phyloP scores from a whole-genome alignment of 1,140 invertebrate species.

The Stegodyphus dumicola region DNA sequence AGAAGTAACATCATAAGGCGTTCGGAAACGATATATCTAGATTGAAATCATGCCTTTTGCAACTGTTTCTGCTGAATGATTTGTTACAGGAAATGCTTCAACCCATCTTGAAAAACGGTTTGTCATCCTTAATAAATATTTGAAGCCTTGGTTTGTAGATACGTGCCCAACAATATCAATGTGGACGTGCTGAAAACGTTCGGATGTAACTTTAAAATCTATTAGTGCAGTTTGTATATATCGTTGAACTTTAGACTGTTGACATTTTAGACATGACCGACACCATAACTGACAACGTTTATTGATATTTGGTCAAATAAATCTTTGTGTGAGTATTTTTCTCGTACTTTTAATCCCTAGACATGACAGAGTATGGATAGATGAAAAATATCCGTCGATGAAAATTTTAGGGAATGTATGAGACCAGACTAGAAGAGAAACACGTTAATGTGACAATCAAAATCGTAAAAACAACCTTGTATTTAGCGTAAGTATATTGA shows the following conservation, averaged over 20 bases:
- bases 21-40: slow-evolving; percentile 66
- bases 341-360: neutral
- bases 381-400: neutral
- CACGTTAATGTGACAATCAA: too few species aligned
- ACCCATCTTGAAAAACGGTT: slow-evolving; percentile 69
- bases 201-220: slow-evolving; percentile 1
- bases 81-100: slow-evolving; percentile 67
- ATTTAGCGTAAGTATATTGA: too few species aligned
- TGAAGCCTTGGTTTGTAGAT: slow-evolving; percentile 65
- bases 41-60: slow-evolving; percentile 64
- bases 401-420: neutral
- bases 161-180: slow-evolving; percentile 71
- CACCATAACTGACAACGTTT: slow-evolving; percentile 14
- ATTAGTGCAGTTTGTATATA: slow-evolving; percentile 24
- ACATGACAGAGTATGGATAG: neutral
- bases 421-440: too few species aligned
- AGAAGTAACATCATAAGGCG: slow-evolving; percentile 63
- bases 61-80: slow-evolving; percentile 67
- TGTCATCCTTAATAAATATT: slow-evolving; percentile 69
- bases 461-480: too few species aligned
- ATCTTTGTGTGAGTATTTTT: slow-evolving; percentile 14
- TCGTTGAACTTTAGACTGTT: slow-evolving; percentile 41
- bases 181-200: slow-evolving; percentile 68
- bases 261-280: slow-evolving; percentile 15
- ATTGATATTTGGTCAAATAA: slow-evolving; percentile 48